Conservation (phyloP, 2,888 invertebrate genomes). For the Plutella xylostella region DNA sequence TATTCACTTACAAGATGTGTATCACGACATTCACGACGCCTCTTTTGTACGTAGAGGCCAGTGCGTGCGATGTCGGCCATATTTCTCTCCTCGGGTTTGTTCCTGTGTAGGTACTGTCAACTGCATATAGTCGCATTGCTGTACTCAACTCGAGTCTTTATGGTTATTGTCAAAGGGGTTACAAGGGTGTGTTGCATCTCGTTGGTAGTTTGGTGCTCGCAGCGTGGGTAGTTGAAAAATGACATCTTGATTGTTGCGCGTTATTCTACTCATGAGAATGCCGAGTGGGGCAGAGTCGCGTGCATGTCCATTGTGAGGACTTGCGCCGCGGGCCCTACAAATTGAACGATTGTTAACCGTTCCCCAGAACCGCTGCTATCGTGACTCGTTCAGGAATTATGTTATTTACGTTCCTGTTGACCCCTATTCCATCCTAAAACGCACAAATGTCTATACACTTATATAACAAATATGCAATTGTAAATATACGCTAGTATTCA, state of each 20-base stretch:
- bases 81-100: constrained; percentile 51
- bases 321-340: constrained; percentile 50
- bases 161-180: too few relatives aligned
- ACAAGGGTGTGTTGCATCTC: too few relatives aligned
- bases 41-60: constrained; percentile 50
- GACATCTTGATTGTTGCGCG: constrained; percentile 70
- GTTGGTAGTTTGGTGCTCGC: constrained; percentile 33
- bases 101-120: constrained; percentile 16
- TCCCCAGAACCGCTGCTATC: constrained; percentile 50
- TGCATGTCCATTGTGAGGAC: constrained; percentile 50
- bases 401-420: constrained; percentile 33
- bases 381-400: constrained; percentile 57
- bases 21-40: constrained; percentile 55
- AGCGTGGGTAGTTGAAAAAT: constrained; percentile 70
- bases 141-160: too few relatives aligned
- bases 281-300: constrained; percentile 51
- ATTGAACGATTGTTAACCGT: constrained; percentile 67
- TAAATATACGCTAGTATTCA: too few relatives aligned
- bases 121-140: not conserved
- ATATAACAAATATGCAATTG: too few relatives aligned
- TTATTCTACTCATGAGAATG: constrained; percentile 67
- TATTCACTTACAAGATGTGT: constrained; percentile 53
- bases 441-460: too few relatives aligned
- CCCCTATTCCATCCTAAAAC: too few relatives aligned
- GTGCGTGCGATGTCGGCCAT: constrained; percentile 62